These are phyloP conservation scores for Eristalis arbustorum DNA, from an alignment of 2,888 invertebrate species.

Conservation along the genomic window DNA sequence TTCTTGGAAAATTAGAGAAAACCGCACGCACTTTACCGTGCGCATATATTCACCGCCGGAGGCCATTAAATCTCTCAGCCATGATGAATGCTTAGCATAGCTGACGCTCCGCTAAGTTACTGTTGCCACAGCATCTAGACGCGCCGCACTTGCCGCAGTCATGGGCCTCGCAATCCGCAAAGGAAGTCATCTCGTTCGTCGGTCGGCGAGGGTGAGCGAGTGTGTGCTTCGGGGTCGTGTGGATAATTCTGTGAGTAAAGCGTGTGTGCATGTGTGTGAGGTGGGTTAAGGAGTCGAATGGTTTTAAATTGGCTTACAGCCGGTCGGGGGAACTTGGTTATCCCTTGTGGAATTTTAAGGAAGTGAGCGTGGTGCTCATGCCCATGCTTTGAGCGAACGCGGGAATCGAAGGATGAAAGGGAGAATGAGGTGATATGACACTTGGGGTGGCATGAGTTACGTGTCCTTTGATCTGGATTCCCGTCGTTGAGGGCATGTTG, in stretches of 20 bases:
- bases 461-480: too few species aligned
- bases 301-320: slow-evolving; percentile 47
- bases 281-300: slow-evolving; percentile 49
- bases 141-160: not conserved
- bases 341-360: slow-evolving; percentile 33
- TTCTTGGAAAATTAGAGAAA: slow-evolving; percentile 71
- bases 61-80: slow-evolving; percentile 73
- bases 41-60: slow-evolving; percentile 71
- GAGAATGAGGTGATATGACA: not conserved
- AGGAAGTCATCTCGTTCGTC: slow-evolving; percentile 34
- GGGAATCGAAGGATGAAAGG: not conserved
- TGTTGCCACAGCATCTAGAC: slow-evolving; percentile 31
- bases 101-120: slow-evolving; percentile 62
- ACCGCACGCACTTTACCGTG: slow-evolving; percentile 73
- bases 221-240: slow-evolving; percentile 7
- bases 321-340: slow-evolving; percentile 2
- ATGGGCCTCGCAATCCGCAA: not conserved
- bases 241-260: slow-evolving; percentile 52
- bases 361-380: not conserved
- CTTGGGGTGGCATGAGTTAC: not conserved
- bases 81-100: slow-evolving; percentile 72
- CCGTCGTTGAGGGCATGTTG: too few species aligned
- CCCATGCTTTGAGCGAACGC: not conserved
- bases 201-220: not conserved
- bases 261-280: not conserved